These are phyloP conservation scores for Scolopax mira DNA, from an alignment of 2,113 vertebrate species.

Conservation along the genomic window DNA sequence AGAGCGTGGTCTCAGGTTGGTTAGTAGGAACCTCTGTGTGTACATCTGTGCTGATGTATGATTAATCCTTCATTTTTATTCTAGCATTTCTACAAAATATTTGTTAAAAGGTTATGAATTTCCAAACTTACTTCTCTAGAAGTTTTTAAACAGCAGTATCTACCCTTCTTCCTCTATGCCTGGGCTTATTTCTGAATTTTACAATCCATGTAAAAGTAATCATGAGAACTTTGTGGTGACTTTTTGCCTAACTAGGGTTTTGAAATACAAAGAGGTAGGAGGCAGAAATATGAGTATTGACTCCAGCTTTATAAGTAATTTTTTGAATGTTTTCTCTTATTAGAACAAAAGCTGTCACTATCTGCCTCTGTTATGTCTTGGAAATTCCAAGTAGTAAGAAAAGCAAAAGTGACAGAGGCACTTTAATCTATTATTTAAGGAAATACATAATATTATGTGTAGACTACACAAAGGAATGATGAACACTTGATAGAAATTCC, in stretches of 20 bases:
- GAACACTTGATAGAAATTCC: neutral
- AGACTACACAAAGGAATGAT: conserved; percentile 4
- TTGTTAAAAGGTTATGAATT: neutral
- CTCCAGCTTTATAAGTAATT: neutral
- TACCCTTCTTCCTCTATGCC: neutral
- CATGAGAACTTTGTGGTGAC: neutral
- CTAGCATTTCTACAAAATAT: neutral
- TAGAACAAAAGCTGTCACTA: conserved; percentile 24
- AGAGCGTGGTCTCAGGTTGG: neutral
- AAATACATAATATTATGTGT: neutral
- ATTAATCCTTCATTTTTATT: neutral
- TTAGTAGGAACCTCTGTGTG: neutral
- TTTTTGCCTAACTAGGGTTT: neutral
- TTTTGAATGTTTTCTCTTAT: neutral
- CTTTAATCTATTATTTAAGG: conserved; percentile 47
- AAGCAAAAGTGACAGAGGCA: conserved; percentile 6
- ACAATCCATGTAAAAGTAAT: neutral
- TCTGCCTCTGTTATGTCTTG: conserved; percentile 11
- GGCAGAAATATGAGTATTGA: neutral
- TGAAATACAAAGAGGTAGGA: neutral
- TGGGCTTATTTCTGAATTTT: neutral
- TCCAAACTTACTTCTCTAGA: neutral
- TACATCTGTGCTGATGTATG: neutral
- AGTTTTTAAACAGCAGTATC: neutral
- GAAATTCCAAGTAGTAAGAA: neutral